These are phyloP conservation scores for Alosa sapidissima DNA, from an alignment of 2,797 vertebrate genomes.

Conservation along the genomic window DNA sequence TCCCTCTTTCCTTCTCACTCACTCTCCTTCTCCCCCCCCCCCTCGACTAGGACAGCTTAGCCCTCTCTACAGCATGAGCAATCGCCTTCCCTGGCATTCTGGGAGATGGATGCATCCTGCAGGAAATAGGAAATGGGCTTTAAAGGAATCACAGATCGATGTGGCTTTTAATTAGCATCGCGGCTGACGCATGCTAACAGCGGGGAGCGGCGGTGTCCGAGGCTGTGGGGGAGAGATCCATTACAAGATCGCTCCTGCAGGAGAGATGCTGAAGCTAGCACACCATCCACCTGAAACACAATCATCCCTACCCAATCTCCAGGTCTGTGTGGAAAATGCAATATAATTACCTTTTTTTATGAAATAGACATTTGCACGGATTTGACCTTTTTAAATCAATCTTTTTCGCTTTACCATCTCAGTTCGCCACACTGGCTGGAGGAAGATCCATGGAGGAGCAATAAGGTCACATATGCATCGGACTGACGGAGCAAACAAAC, in stretches of 20 bases:
- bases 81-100: constrained; percentile 66
- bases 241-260: not conserved
- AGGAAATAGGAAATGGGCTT: constrained; percentile 70
- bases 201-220: not conserved
- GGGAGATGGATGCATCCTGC: constrained; percentile 73
- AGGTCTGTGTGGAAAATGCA: not conserved
- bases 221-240: constrained; percentile 20
- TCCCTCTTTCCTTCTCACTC: constrained; percentile 20
- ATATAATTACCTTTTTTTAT: constrained; percentile 14
- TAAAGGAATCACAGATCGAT: constrained; percentile 66
- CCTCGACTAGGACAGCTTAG: constrained; percentile 53
- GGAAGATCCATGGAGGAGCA: not conserved
- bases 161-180: constrained; percentile 74
- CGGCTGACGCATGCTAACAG: constrained; percentile 58
- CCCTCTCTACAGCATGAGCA: constrained; percentile 65
- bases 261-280: not conserved
- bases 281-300: not conserved
- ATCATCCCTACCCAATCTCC: not conserved
- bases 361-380: not conserved
- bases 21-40: constrained; percentile 56
- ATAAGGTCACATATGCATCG: not conserved
- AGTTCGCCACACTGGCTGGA: not conserved
- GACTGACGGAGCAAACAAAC: not conserved
- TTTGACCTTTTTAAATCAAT: constrained; percentile 18
- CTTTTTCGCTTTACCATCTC: not conserved